Base-by-base conservation (phyloP, 2,888 invertebrate genomes). In the Lissocephala sabroskyi region DNA sequence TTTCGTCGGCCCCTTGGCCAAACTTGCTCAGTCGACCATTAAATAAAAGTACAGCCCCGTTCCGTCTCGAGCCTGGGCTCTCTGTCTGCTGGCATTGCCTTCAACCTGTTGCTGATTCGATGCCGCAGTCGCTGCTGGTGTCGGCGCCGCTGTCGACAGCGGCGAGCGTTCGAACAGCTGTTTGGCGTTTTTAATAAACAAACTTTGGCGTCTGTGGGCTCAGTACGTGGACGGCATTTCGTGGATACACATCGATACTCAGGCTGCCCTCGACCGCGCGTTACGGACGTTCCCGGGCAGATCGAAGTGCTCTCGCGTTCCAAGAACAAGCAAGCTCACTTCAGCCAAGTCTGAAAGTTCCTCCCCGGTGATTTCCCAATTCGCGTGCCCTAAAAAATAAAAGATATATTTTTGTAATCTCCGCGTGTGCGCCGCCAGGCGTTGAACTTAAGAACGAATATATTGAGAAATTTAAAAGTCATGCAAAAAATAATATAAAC, bases 111-210 rank as follows among this genome's bases (percentile, higher is more conserved):
- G 61, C 40, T 44, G 10, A 52, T 52, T 41, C 40, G 17, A 45
- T 26, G 28, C n/a, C 23, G 26, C 44, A 28, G 29, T 26, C 41
- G 44, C 32, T 42, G 36, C 16, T 33, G 53, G 11, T 26, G 23
- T 6, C 45, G 41, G 18, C 53, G 50, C 26, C 36, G 49, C 43
- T 49, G 51, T 19, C 45, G 28, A 17, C 44, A 41, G 9, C 42
- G 33, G 11, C 35, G 45, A n/a, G 9, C 26, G 2, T 40, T 14
- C 41, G 44, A 60, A 67, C 71, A 73, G 71, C 71, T 73, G 71
- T 65, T 73, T 54, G 53, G 19, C 45, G 51, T 58, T 71, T 71
- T 78, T 67, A 62, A 78, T 73, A 75, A 78, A 78, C 78, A 73
- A 73, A 56, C 53, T 23, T 54, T 43, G 30, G 56, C 65, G 45